phyloP scores from a whole-genome alignment of 1,140 invertebrate species.

The Macrosteles quadrilineatus region DNA sequence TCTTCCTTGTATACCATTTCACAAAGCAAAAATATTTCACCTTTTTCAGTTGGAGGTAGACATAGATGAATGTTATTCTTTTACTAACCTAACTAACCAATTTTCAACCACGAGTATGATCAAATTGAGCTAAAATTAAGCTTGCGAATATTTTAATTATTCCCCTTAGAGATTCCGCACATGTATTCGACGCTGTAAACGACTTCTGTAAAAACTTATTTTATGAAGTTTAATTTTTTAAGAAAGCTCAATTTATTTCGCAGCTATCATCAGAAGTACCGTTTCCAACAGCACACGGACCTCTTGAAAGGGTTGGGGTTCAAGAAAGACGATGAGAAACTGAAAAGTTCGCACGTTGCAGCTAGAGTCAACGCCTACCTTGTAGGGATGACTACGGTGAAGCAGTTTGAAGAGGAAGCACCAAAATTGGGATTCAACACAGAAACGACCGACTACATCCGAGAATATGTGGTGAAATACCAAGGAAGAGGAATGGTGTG shows the following conservation, averaged over 20 bases:
- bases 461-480: slow-evolving; percentile 68
- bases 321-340: slow-evolving; percentile 54
- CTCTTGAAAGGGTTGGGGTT: slow-evolving; percentile 70
- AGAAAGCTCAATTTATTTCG: slow-evolving; percentile 36
- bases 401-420: slow-evolving; percentile 73
- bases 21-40: no score
- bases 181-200: no score
- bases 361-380: slow-evolving; percentile 87
- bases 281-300: slow-evolving; percentile 76
- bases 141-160: no score
- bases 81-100: no score
- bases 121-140: no score
- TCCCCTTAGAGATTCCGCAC: no score
- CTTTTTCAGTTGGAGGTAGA: no score
- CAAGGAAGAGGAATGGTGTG: slow-evolving; percentile 73
- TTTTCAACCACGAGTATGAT: no score
- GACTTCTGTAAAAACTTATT: no score
- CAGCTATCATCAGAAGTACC: slow-evolving; percentile 94
- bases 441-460: slow-evolving; percentile 73
- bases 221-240: no score
- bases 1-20: no score
- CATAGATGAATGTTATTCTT: no score
- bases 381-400: slow-evolving; percentile 72
- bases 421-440: slow-evolving; percentile 68
- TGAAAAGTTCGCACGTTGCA: slow-evolving; percentile 78